Conservation (phyloP, 2,888 invertebrate species). For the Notocelia uddmanniana region DNA sequence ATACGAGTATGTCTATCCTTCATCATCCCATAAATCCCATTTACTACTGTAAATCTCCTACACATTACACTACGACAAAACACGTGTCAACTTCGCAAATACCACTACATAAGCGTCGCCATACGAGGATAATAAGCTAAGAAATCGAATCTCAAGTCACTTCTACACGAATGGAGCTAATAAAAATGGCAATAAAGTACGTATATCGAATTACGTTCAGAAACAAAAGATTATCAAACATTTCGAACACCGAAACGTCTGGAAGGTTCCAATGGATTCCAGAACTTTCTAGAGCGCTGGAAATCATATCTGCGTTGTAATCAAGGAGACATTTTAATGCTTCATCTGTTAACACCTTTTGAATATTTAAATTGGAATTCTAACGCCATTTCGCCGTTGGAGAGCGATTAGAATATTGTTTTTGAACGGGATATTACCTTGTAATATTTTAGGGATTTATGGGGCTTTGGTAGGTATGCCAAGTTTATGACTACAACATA, state of each 20-base stretch:
- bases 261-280: not conserved
- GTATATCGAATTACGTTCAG: conserved; percentile 28
- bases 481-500: not conserved
- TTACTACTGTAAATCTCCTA: too few species aligned
- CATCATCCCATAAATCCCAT: too few species aligned
- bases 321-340: conserved; percentile 64
- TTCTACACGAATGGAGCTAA: conserved; percentile 14
- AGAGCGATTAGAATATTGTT: conserved; percentile 42
- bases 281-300: not conserved
- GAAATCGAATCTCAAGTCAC: conserved; percentile 5
- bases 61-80: too few species aligned
- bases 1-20: too few species aligned
- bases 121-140: not conserved
- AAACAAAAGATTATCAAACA: conserved; percentile 31
- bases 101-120: too few species aligned
- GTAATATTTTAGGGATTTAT: not conserved
- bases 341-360: conserved; percentile 68
- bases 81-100: too few species aligned
- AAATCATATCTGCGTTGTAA: conserved; percentile 50
- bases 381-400: conserved; percentile 52
- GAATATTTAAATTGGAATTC: conserved; percentile 78
- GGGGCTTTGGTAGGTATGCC: not conserved
- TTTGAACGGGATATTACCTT: conserved; percentile 18
- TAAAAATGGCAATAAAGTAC: conserved; percentile 29
- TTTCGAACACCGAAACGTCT: conserved; percentile 16